Evolutionary conservation across 2,888 invertebrate species (phyloP).

Genomic region (Caenorhabditis zanzibari): DNA sequence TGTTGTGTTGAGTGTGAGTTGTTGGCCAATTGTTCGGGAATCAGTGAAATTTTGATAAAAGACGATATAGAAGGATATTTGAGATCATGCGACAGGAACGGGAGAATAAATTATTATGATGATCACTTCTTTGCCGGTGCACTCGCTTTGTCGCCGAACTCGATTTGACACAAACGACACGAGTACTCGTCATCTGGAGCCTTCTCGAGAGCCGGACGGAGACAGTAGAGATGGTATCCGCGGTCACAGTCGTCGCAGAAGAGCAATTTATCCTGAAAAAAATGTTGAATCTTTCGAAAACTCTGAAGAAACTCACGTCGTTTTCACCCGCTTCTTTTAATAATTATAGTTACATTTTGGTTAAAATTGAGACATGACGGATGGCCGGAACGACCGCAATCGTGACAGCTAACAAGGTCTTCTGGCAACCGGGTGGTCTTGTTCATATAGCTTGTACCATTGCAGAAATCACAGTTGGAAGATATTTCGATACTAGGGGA

Average conservation of each 20-base stretch:
- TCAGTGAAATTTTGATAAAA: constrained; percentile 9
- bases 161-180: constrained; percentile 80
- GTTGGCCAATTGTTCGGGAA: neutral
- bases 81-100: constrained; percentile 33
- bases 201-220: constrained; percentile 93
- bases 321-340: constrained; percentile 93
- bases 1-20: neutral
- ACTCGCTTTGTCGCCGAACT: constrained; percentile 78
- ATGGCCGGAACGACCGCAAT: too few relatives aligned
- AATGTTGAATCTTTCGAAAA: too few relatives aligned
- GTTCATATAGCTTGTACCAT: constrained; percentile 95
- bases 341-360: too few relatives aligned
- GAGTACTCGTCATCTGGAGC: constrained; percentile 91
- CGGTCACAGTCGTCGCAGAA: constrained; percentile 99
- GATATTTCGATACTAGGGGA: constrained; percentile 78
- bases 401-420: constrained; percentile 96
- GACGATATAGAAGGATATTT: neutral
- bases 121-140: constrained; percentile 65
- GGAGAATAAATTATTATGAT: constrained; percentile 24
- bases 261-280: constrained; percentile 93
- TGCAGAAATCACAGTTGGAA: constrained; percentile 97
- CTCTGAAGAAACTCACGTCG: constrained; percentile 60
- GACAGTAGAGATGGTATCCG: constrained; percentile 99
- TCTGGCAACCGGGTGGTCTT: constrained; percentile 94
- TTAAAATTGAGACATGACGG: too few relatives aligned